Conservation (phyloP, 1,140 invertebrate genomes). For the Drosophila jambulina region DNA sequence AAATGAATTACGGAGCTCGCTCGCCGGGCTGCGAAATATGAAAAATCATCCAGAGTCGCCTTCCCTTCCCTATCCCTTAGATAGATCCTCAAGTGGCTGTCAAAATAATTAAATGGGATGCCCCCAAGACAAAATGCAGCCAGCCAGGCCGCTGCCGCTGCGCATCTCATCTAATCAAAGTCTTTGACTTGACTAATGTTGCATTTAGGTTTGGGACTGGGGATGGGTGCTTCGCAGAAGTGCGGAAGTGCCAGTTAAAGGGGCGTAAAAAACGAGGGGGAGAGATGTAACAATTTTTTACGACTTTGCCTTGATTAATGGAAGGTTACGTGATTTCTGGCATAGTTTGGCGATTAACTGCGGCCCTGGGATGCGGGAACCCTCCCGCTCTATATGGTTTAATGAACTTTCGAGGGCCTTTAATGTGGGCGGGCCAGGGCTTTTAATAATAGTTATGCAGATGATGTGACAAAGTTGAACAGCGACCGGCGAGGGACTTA, state of each 20-base stretch:
- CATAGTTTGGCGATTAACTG: conserved; percentile 75
- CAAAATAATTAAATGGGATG: conserved; percentile 81
- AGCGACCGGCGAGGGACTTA: conserved; percentile 13
- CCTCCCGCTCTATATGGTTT: conserved; percentile 35
- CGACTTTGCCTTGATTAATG: conserved; percentile 71
- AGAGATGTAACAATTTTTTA: conserved; percentile 53
- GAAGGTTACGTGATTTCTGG: conserved; percentile 78
- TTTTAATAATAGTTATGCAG: conserved; percentile 58
- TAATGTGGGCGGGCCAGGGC: conserved; percentile 44
- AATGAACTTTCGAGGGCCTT: conserved; percentile 60
- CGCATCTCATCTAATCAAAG: conserved; percentile 64
- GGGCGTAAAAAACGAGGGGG: conserved; percentile 36
- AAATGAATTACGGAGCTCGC: conserved; percentile 42
- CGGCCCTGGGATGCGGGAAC: conserved; percentile 40
- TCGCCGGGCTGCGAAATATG: conserved; percentile 58
- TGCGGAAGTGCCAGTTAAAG: conserved; percentile 78
- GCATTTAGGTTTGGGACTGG: conserved; percentile 53
- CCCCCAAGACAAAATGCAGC: conserved; percentile 72
- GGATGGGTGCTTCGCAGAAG: conserved; percentile 25
- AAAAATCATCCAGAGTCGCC: conserved; percentile 54
- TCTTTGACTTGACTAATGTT: conserved; percentile 75
- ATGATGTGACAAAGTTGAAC: conserved; percentile 40
- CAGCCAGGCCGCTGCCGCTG: conserved; percentile 6
- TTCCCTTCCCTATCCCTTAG: neutral
- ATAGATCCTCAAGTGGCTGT: conserved; percentile 69